Percentiles rank a stretch among this genome's conserved stretches.
phyloP scores from a whole-genome alignment of 2,888 invertebrate species.

The Fissipunctia ypsillon region DNA sequence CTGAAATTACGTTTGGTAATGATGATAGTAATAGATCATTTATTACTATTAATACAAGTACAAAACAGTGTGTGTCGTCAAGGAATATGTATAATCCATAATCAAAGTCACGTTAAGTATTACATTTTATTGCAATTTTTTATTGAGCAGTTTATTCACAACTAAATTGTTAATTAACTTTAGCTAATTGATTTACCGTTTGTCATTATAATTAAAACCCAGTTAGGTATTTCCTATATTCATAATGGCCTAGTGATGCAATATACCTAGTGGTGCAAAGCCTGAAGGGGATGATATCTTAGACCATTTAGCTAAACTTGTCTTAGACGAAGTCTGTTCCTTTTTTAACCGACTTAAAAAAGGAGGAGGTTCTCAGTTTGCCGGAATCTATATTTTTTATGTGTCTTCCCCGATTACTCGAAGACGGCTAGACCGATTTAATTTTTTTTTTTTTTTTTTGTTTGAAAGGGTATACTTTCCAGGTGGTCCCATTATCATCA shows the following conservation, averaged over 20 bases:
- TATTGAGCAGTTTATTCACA: conserved; percentile 1
- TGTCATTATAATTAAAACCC: conserved; percentile 6
- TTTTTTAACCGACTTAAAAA: too few species aligned
- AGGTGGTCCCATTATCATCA: too few species aligned
- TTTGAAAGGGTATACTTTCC: too few species aligned
- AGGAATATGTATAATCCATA: conserved; percentile 2
- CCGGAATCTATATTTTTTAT: too few species aligned
- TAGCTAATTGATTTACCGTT: background rate
- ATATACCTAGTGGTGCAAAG: too few species aligned
- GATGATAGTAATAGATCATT: conserved; percentile 4
- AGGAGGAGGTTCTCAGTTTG: too few species aligned
- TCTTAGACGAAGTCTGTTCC: too few species aligned
- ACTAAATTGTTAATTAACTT: background rate
- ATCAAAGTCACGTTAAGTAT: background rate
- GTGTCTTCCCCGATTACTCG: too few species aligned
- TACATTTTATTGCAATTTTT: conserved; percentile 21
- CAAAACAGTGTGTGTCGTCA: background rate
- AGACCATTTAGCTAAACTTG: too few species aligned
- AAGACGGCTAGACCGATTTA: too few species aligned
- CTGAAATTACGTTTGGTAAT: conserved; percentile 14
- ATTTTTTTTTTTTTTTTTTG: too few species aligned
- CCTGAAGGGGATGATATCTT: too few species aligned
- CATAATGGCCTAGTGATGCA: background rate
- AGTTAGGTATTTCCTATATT: background rate
- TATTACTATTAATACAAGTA: background rate